phyloP scores from a whole-genome alignment of 2,888 invertebrate genomes.

The Melanostoma mellinum region DNA sequence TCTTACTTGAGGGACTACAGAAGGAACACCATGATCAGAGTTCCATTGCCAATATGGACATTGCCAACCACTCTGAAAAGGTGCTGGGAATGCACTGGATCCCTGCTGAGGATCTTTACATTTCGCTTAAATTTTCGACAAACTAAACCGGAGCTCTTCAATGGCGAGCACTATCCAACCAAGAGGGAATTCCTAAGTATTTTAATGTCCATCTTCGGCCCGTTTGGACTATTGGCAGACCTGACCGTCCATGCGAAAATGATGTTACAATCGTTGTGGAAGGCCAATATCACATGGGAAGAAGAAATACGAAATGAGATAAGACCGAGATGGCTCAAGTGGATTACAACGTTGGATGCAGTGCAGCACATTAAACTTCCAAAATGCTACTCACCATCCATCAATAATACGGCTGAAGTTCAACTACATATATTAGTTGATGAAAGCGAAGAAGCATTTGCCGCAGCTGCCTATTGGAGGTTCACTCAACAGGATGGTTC shows the following conservation, averaged over 20 bases:
- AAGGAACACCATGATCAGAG: background rate
- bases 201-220: too few species aligned
- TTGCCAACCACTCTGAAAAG: background rate
- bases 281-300: background rate
- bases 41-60: conserved; percentile 3
- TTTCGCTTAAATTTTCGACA: background rate
- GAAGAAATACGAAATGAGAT: background rate
- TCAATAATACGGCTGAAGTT: background rate
- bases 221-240: too few species aligned
- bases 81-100: conserved; percentile 32
- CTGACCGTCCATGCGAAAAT: too few species aligned
- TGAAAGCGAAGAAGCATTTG: conserved; percentile 2
- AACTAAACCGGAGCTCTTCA: background rate
- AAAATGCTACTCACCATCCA: background rate
- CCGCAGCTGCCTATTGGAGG: conserved; percentile 23
- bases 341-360: background rate
- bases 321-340: background rate
- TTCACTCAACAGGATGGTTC: background rate
- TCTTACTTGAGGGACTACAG: background rate
- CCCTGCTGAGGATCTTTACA: background rate
- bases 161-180: background rate
- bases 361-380: background rate
- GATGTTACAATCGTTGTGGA: background rate
- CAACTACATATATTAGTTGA: conserved; percentile 14
- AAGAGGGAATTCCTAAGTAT: too few species aligned